Evolutionary conservation across 2,797 vertebrate genomes (phyloP), one percentile per base, ranked within the genome.

Genomic region (Esox lucius): DNA sequence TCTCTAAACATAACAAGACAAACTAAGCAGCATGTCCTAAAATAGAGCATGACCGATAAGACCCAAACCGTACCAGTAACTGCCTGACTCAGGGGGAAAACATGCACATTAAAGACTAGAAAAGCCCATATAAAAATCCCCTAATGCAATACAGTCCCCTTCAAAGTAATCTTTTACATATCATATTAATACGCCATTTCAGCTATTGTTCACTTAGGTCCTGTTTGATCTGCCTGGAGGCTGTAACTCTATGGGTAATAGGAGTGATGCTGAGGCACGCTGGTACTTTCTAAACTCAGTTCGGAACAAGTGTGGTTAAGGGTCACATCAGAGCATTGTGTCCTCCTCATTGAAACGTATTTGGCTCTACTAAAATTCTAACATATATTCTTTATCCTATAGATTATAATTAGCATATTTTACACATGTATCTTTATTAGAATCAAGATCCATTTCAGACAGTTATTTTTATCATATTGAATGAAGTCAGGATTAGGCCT

Each of bases 121-220:
- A 90, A 92, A 89, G 86, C 87, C 88, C 83, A 73, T 86, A 90
- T 92, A 93, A 92, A 93, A 92, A 81, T 66, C 68, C 79, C 11
- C 75, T 91, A 92, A 92, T 90, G 81, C 79, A 81, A 93, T 94
- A 91, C 93, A 93, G 90, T 86, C 84, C 80, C 77, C 87, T 91
- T 94, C 90, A 93, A 94, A 93, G 91, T 70, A 78, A 82, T 86
- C 82, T 91, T 87, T 89, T 90, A 90, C 87, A 90, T 92, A 90
- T 93, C 90, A 84, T 87, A 92, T 92, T 89, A 89, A 88, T 61
- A 61, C 91, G 85, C 89, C 87, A 76, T 88, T 89, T 90, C 84
- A 87, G 84, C 83, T 82, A 90, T 91, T 86, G 89, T 88, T 88
- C 88, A 66, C 79, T 76, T 75, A 2, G 81, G 78, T 76, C 71